These are phyloP conservation scores for Scaptomyza parva DNA, from an alignment of 2,888 invertebrate genomes.

Conservation along the genomic window DNA sequence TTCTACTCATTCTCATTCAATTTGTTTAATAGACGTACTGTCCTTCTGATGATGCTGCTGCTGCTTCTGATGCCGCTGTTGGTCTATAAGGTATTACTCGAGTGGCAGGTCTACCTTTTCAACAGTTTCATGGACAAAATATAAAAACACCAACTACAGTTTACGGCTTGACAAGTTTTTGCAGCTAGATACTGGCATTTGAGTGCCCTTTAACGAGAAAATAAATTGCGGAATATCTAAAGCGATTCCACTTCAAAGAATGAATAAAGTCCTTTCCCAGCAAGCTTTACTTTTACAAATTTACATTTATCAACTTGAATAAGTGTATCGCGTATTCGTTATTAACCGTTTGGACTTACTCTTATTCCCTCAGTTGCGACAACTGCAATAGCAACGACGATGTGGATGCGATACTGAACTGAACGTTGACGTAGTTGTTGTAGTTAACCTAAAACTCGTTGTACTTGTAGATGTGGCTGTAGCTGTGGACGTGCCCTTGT, in stretches of 20 bases:
- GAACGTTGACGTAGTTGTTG: constrained; percentile 9
- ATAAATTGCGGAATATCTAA: neutral
- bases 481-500: constrained; percentile 58
- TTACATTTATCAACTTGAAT: neutral
- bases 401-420: constrained; percentile 34
- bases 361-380: constrained; percentile 49
- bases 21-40: constrained; percentile 47
- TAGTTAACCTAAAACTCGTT: neutral
- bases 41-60: neutral
- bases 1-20: constrained; percentile 38
- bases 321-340: constrained; percentile 35
- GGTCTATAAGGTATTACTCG: constrained; percentile 14
- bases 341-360: constrained; percentile 32
- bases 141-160: neutral
- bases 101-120: constrained; percentile 35
- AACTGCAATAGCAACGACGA: constrained; percentile 36
- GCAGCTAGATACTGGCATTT: neutral
- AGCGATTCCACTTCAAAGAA: neutral
- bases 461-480: constrained; percentile 8
- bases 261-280: no score
- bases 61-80: constrained; percentile 7
- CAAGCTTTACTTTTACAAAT: neutral
- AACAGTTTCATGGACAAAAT: constrained; percentile 19
- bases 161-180: constrained; percentile 1
- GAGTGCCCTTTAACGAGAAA: neutral